Evolutionary conservation across 2,797 vertebrate genomes (phyloP).

Genomic region (Octomys mimax): DNA sequence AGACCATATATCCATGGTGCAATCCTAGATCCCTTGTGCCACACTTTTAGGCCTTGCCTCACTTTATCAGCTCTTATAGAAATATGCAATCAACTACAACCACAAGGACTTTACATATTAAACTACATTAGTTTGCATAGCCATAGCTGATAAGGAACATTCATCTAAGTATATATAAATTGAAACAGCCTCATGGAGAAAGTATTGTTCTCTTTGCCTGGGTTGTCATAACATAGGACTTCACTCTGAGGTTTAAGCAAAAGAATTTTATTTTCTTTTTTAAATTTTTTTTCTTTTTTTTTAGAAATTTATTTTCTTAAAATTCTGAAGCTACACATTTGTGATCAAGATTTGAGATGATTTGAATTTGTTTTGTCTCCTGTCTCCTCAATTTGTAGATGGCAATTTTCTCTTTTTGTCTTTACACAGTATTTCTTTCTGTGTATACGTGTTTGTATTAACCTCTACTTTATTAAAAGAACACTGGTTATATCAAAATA

Average conservation of each 20-base stretch:
- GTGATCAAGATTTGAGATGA: neutral
- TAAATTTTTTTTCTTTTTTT: no score
- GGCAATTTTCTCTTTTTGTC: neutral
- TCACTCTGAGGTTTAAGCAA: neutral
- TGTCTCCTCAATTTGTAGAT: neutral
- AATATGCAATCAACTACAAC: slow-evolving; percentile 38
- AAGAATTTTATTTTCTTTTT: neutral
- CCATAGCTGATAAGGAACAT: neutral
- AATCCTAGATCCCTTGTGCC: slow-evolving; percentile 34
- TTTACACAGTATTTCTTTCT: neutral
- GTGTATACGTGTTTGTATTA: neutral
- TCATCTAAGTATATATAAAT: neutral
- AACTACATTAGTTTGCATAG: neutral
- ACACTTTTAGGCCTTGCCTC: slow-evolving; percentile 46
- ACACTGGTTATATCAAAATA: neutral
- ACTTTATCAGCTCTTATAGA: slow-evolving; percentile 56
- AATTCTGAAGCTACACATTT: neutral
- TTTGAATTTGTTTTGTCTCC: neutral
- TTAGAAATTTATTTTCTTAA: neutral
- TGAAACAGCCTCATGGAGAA: neutral
- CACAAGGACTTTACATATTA: slow-evolving; percentile 13
- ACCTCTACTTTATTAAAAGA: neutral
- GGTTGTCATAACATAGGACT: neutral
- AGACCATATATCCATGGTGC: slow-evolving; percentile 24
- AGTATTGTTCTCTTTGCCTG: neutral